phyloP scores from a whole-genome alignment of 2,113 vertebrate species.

The rat (Rattus norvegicus) region GRCr8 NC_086028.1:44932501-44933000 shows the following conservation, averaged over 20 bases:
- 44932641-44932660: neutral
- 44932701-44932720: neutral
- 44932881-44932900: neutral
- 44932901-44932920: neutral
- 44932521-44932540: neutral
- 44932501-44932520: neutral
- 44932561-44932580: neutral
- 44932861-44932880: neutral
- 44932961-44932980: neutral
- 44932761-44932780: neutral
- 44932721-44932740: neutral
- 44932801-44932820: neutral
- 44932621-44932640: too few species aligned
- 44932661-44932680: neutral
- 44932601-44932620: neutral
- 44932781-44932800: neutral
- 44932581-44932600: neutral
- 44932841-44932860: constrained; percentile 2
- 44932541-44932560: neutral
- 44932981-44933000: neutral
- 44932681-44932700: neutral
- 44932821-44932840: neutral
- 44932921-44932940: neutral
- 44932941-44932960: neutral
- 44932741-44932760: neutral